phyloP scores from a whole-genome alignment of 2,888 invertebrate species.

The Anticlea derivata region DNA sequence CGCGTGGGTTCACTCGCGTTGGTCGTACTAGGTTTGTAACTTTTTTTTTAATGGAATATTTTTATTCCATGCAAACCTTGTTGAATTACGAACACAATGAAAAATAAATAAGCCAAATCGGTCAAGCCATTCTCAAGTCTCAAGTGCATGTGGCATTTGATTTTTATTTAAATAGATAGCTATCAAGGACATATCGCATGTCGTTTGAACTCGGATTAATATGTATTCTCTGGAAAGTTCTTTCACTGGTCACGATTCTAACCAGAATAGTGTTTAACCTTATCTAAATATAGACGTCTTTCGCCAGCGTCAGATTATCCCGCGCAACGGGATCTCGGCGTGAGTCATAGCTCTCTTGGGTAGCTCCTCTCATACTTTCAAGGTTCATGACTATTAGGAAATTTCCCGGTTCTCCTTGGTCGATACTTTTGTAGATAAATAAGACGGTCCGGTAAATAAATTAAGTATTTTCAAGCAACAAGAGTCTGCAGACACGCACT shows the following conservation, averaged over 20 bases:
- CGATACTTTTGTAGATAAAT: slow-evolving; percentile 55
- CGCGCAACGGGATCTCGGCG: slow-evolving; percentile 66
- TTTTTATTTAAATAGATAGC: too few species aligned
- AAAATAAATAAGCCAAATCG: too few species aligned
- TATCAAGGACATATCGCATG: too few species aligned
- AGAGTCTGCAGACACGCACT: slow-evolving; percentile 28
- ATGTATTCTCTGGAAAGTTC: background rate
- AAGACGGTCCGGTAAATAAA: slow-evolving; percentile 48
- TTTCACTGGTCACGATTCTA: background rate
- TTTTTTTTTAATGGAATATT: too few species aligned
- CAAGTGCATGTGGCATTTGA: too few species aligned
- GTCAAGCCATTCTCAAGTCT: too few species aligned
- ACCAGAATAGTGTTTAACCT: slow-evolving; percentile 38
- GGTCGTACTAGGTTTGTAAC: too few species aligned
- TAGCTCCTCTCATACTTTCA: slow-evolving; percentile 61
- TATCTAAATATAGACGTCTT: slow-evolving; percentile 57
- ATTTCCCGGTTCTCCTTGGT: slow-evolving; percentile 54
- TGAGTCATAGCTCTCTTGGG: slow-evolving; percentile 73
- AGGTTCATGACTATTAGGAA: slow-evolving; percentile 67
- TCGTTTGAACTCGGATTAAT: too few species aligned
- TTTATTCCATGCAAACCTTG: too few species aligned
- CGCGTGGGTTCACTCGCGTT: too few species aligned
- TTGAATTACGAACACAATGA: too few species aligned
- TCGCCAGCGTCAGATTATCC: slow-evolving; percentile 64
- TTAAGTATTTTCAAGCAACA: slow-evolving; percentile 43